Percentiles rank a stretch among this genome's conserved stretches.
These are phyloP conservation scores for Adelognathus sp. DNA, from an alignment of 2,888 invertebrate genomes.

Conservation along the genomic window DNA sequence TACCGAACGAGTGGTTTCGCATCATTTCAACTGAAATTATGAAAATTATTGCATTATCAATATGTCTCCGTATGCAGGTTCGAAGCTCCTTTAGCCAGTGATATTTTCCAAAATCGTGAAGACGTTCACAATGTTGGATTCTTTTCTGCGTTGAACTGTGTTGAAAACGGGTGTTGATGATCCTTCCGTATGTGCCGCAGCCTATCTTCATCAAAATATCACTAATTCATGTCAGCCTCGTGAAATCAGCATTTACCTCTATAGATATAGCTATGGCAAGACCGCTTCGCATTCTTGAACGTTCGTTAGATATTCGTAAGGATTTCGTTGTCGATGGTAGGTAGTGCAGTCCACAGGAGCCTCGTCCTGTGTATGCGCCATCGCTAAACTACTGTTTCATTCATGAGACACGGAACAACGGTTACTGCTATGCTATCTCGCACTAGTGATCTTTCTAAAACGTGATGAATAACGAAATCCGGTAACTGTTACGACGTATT, in stretches of 20 bases:
- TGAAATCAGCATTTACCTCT: neutral
- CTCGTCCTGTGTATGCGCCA: neutral
- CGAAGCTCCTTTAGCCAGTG: too few relatives aligned
- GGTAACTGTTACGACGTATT: neutral
- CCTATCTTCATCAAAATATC: neutral
- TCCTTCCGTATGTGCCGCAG: too few relatives aligned
- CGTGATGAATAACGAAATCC: neutral
- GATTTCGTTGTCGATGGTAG: neutral
- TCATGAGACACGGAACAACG: constrained; percentile 1
- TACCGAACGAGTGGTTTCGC: too few relatives aligned
- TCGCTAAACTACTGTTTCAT: neutral
- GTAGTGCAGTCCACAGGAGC: neutral
- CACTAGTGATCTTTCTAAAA: neutral
- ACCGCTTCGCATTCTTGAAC: neutral
- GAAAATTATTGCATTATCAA: neutral
- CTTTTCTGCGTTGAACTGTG: too few relatives aligned
- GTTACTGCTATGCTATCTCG: neutral
- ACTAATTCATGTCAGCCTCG: neutral
- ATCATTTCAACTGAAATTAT: too few relatives aligned
- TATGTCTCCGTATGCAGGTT: too few relatives aligned
- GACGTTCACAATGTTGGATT: neutral
- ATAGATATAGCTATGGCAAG: neutral
- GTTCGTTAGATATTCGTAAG: neutral
- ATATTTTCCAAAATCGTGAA: neutral
- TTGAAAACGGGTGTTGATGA: too few relatives aligned